Conservation (phyloP, 2,888 invertebrate genomes). For the Parnassius mnemosyne region DNA sequence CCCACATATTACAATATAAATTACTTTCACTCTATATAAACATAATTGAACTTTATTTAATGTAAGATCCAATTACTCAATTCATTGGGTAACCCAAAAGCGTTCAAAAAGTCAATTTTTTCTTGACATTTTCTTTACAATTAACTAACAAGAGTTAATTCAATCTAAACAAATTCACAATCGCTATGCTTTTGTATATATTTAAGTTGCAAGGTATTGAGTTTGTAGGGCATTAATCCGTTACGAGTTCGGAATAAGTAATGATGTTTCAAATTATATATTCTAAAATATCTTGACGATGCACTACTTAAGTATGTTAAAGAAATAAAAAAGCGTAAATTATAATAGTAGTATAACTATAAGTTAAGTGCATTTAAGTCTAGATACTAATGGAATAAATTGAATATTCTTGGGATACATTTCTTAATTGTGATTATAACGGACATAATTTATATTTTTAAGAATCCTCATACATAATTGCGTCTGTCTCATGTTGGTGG, state of each 20-base stretch:
- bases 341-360: background rate
- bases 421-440: background rate
- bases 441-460: background rate
- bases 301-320: background rate
- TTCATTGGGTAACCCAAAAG: background rate
- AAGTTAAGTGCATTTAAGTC: background rate
- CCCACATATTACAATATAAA: no score
- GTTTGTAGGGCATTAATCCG: no score
- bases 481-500: slow-evolving; percentile 74
- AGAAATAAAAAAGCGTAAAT: background rate
- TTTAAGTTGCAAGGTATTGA: no score
- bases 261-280: background rate
- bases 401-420: background rate
- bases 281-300: background rate
- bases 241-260: background rate
- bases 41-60: background rate
- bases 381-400: slow-evolving; percentile 9
- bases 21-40: no score
- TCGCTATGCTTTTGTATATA: no score
- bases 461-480: background rate
- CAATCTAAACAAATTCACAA: background rate
- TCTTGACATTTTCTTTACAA: no score
- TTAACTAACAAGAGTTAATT: background rate
- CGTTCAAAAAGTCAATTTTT: no score
- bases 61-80: background rate